phyloP scores from a whole-genome alignment of 1,140 invertebrate species.

The Lethrus apterus region DNA sequence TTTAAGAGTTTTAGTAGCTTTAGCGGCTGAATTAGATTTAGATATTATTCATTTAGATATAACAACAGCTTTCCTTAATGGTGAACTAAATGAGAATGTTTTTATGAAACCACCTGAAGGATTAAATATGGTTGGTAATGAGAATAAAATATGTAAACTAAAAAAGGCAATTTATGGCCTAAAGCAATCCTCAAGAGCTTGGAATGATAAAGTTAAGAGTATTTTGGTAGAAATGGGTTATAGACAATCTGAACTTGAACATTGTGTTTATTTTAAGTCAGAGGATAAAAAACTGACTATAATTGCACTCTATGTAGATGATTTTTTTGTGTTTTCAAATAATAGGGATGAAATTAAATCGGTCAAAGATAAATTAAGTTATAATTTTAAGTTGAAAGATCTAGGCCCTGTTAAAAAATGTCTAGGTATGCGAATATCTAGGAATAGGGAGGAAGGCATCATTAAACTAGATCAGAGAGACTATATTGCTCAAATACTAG shows the following conservation, averaged over 20 bases:
- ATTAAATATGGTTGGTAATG: not conserved
- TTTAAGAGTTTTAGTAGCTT: too few species aligned
- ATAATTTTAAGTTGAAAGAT: constrained; percentile 34
- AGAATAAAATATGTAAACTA: constrained; percentile 31
- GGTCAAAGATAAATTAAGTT: constrained; percentile 23
- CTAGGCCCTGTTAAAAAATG: constrained; percentile 27
- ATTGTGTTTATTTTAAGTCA: constrained; percentile 25
- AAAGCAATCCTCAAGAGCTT: constrained; percentile 29
- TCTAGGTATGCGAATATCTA: constrained; percentile 35
- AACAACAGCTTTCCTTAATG: constrained; percentile 24
- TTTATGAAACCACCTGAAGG: constrained; percentile 22
- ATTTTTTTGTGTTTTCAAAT: constrained; percentile 35
- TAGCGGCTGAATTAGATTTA: constrained; percentile 15
- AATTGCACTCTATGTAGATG: constrained; percentile 37
- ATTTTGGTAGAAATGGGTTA: constrained; percentile 1
- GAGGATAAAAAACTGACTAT: constrained; percentile 23
- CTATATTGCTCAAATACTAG: constrained; percentile 36
- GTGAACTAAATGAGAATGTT: constrained; percentile 22
- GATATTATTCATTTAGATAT: constrained; percentile 22
- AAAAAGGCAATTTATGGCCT: constrained; percentile 39
- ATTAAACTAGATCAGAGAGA: constrained; percentile 33
- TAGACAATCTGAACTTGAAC: constrained; percentile 18
- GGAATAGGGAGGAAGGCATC: constrained; percentile 19
- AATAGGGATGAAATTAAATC: constrained; percentile 19
- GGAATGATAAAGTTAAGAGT: constrained; percentile 19